Evolutionary conservation across 1,140 invertebrate species (phyloP), one percentile per base, ranked within the genome.

Genomic region (Diabrotica virgifera): DNA sequence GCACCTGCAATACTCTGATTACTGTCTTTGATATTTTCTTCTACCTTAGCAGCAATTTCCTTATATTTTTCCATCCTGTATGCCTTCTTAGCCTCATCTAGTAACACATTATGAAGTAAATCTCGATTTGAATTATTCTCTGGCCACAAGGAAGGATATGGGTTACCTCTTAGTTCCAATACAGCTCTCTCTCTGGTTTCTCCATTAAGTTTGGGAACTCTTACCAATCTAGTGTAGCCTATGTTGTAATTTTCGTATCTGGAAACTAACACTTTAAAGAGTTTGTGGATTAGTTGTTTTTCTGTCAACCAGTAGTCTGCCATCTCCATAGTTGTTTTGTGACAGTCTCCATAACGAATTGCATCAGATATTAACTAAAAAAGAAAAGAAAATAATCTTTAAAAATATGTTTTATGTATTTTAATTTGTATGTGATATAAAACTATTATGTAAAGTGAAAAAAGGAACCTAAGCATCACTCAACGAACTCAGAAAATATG

Each of bases 251-350:
- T 85, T 74, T 91, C 81, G 81, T 86, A 97, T 59, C 93, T 81
- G 9, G 94, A 94, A 14, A 88, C 93, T 12, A 96, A 78, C 12
- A 96, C 94, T 85, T 97, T 96, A 72, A 97, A 97, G 50, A 97
- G 79, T 82, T 97, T 97, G 72, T 96, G 93, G 5, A 97, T 82
- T 10, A 95, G 79, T 78, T 95, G 90, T 75, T 96, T 96, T 70
- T 97, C 94, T 59, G 88, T 70, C 50, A 97, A 78, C 92, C 93
- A 97, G 79, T 86, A 96, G 76, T 93, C 86, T 13, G 94, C 94
- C 76, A 90, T 81, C 71, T 95, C 91, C 94, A 97, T 96, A 7
- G 92, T 96, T 62, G 86, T 83, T 76, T 85, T 85, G 73, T 96
- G 88, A 38, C 84, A 83, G 76, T 95, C 92, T 9, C 95, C 95